phyloP scores from a whole-genome alignment of 2,113 vertebrate genomes.

The Apteryx mantelli region DNA sequence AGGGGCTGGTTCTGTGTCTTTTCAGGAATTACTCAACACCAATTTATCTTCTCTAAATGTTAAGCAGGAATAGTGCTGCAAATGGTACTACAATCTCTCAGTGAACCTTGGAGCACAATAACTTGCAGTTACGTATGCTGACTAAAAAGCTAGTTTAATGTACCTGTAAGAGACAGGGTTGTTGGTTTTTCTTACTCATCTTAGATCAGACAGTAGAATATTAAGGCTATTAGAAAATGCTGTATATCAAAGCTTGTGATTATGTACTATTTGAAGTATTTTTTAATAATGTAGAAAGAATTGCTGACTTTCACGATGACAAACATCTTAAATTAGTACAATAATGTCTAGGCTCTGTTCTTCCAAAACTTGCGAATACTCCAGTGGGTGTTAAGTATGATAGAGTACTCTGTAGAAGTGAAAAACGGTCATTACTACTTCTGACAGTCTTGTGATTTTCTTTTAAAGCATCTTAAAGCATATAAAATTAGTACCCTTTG shows the following conservation, averaged over 20 bases:
- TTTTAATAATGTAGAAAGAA: background rate
- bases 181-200: background rate
- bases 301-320: conserved; percentile 34
- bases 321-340: background rate
- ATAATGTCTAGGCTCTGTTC: background rate
- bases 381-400: background rate
- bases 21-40: background rate
- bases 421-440: background rate
- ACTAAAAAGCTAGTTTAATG: background rate
- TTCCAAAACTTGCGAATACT: background rate
- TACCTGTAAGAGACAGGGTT: background rate
- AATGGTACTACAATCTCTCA: background rate
- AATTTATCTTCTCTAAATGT: background rate
- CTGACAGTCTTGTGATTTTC: background rate
- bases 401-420: background rate
- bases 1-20: background rate
- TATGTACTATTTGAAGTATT: background rate
- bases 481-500: background rate
- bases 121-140: background rate
- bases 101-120: background rate
- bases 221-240: background rate
- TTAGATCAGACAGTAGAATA: background rate
- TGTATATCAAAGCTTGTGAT: conserved; percentile 14
- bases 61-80: background rate
- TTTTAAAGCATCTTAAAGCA: conserved; percentile 24